Conservation (phyloP, 1,140 invertebrate genomes). For the Ectropis grisescens region DNA sequence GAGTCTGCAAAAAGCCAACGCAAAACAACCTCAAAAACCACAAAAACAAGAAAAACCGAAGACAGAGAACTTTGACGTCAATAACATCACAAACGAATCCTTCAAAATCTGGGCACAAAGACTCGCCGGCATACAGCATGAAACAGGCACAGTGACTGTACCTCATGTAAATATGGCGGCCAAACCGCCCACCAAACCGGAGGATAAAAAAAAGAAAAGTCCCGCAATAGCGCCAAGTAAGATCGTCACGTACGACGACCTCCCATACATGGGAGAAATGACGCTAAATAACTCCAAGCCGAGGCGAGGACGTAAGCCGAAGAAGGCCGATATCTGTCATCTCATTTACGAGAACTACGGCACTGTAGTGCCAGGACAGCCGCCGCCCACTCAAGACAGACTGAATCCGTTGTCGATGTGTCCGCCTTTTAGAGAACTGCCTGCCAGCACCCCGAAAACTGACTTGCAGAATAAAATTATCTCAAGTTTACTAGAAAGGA, state of each 20-base stretch:
- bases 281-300: conserved; percentile 89
- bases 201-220: conserved; percentile 48
- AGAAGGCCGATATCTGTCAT: conserved; percentile 91
- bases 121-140: conserved; percentile 77
- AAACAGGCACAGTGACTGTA: conserved; percentile 36
- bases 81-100: conserved; percentile 69
- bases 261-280: conserved; percentile 93
- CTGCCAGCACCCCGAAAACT: conserved; percentile 42
- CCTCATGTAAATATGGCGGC: conserved; percentile 30
- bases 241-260: conserved; percentile 81
- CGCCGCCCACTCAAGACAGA: conserved; percentile 62
- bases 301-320: conserved; percentile 85
- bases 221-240: conserved; percentile 62
- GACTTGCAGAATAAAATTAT: conserved; percentile 80
- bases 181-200: conserved; percentile 21
- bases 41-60: conserved; percentile 50
- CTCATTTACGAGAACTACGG: conserved; percentile 93
- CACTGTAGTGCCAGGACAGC: conserved; percentile 82
- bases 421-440: conserved; percentile 21
- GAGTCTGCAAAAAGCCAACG: conserved; percentile 69
- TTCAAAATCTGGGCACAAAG: conserved; percentile 81
- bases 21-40: conserved; percentile 23
- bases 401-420: conserved; percentile 18
- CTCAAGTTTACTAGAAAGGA: conserved; percentile 77
- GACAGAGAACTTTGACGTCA: conserved; percentile 25